phyloP scores from a whole-genome alignment of 37 sponge, comb jelly and placozoan genomes.

The Axinella damicornis region DNA sequence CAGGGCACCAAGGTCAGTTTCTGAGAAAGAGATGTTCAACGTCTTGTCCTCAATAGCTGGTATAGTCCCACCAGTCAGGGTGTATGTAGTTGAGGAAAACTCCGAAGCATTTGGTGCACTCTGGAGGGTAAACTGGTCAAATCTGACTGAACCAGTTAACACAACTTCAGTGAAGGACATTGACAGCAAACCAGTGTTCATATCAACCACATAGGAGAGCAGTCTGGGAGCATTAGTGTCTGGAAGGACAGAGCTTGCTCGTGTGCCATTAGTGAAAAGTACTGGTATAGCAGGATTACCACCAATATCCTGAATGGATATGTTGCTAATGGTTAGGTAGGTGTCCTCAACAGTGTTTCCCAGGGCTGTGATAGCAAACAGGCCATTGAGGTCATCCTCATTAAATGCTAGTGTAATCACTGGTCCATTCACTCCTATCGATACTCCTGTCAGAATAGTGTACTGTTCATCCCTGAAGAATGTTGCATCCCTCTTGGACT shows the following conservation, averaged over 20 bases:
- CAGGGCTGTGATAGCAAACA: conserved; percentile 76
- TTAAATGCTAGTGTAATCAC: conserved; percentile 45
- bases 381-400: conserved; percentile 72
- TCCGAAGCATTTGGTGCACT: conserved; percentile 45
- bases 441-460: conserved; percentile 56
- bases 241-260: conserved; percentile 49
- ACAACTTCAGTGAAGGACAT: conserved; percentile 91
- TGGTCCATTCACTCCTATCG: conserved; percentile 45
- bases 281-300: conserved; percentile 57
- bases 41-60: conserved; percentile 40
- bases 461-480: conserved; percentile 59
- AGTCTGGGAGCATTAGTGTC: conserved; percentile 87
- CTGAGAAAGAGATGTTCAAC: conserved; percentile 67
- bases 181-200: conserved; percentile 67
- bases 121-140: conserved; percentile 68
- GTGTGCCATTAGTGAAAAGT: conserved; percentile 46
- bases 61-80: conserved; percentile 77
- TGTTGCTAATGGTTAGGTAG: conserved; percentile 57
- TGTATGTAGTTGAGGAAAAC: conserved; percentile 35
- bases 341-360: conserved; percentile 73
- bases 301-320: conserved; percentile 69
- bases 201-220: conserved; percentile 66
- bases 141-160: conserved; percentile 58
- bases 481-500: conserved; percentile 73
- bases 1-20: conserved; percentile 53